Conservation (phyloP, 92 coral and sea anemone genomes). For the Palythoa heliodiscus region DNA sequence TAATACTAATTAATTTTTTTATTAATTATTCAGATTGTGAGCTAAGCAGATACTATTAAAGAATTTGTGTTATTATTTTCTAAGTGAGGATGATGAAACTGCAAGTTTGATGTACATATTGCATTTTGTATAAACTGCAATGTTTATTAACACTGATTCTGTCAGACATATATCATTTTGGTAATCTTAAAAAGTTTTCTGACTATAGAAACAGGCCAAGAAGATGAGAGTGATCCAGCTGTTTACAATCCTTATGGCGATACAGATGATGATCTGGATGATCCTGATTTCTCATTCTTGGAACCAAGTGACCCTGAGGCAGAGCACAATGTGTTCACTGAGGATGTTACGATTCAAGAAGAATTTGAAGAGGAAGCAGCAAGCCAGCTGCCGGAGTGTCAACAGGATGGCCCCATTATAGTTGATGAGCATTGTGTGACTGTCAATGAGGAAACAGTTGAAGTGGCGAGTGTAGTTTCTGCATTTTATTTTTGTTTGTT, state of each 20-base stretch:
- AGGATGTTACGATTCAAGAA: background rate
- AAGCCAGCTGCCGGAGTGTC: constrained; percentile 36
- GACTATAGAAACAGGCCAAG: background rate
- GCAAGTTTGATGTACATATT: too few species aligned
- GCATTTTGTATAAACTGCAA: too few species aligned
- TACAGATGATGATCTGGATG: constrained; percentile 29
- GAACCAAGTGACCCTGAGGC: constrained; percentile 15
- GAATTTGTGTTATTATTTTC: too few species aligned
- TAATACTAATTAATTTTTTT: too few species aligned
- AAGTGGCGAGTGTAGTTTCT: constrained; percentile 9
- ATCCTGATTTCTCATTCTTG: constrained; percentile 16
- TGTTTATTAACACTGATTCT: too few species aligned
- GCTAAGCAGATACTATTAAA: too few species aligned
- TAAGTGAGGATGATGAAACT: too few species aligned
- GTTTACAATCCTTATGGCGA: constrained; percentile 59
- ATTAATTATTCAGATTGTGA: too few species aligned
- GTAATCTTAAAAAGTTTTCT: background rate
- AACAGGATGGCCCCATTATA: constrained; percentile 26
- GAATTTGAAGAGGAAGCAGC: constrained; percentile 10
- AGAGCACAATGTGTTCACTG: background rate
- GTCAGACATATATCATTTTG: background rate
- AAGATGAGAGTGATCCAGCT: constrained; percentile 55
- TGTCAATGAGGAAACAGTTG: constrained; percentile 21
- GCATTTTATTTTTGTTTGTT: background rate
- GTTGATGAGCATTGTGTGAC: constrained; percentile 33